Evolutionary conservation across 1,140 invertebrate species (phyloP), one percentile per base, ranked within the genome.

Genomic region (Drosophila obscura): DNA sequence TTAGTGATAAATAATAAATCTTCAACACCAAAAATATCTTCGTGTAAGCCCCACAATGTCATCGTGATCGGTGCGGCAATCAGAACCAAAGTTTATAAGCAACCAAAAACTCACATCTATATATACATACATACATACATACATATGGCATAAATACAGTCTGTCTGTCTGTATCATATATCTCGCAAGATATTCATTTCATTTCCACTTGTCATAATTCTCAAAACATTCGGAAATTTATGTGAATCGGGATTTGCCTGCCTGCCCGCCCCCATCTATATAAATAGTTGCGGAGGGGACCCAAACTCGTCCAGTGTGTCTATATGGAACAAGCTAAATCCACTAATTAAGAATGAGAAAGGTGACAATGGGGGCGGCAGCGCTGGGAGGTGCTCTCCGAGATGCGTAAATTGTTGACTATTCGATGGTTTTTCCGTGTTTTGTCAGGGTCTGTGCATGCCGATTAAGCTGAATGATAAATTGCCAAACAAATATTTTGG

Each of bases 1-100:
- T 85, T 85, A 85, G 81, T 85, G 73, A 84, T 80, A 85, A 85
- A 67, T 87, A 75, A 87, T 88, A 88, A 87, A 87, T 87, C 82
- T 82, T 69, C 73, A 61, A 31, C 64, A 57, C 53, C 65, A 50
- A 73, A 82, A 69, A 87, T 67, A 71, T 52, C 67, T 58, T 44
- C 31, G 35, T 50, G 65, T 71, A 71, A 71, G 67, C 52, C 52
- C 66, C 65, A 31, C 50, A 41, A 49, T 60, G 55, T 65, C 62
- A 68, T 68, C 64, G 66, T 68, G 66, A 69, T 69, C 61, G 35
- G 35, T 11, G 35, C 35, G 35, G 35, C 35, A 39, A 39, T 39
- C 44, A 75, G 71, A 73, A 64, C 24, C 59, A 73, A 63, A 55
- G 68, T 73, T 56, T 73, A 73, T 73, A 73, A 73, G 48, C 69